phyloP scores from a whole-genome alignment of 1,140 invertebrate species.

The Zophobas morio region DNA sequence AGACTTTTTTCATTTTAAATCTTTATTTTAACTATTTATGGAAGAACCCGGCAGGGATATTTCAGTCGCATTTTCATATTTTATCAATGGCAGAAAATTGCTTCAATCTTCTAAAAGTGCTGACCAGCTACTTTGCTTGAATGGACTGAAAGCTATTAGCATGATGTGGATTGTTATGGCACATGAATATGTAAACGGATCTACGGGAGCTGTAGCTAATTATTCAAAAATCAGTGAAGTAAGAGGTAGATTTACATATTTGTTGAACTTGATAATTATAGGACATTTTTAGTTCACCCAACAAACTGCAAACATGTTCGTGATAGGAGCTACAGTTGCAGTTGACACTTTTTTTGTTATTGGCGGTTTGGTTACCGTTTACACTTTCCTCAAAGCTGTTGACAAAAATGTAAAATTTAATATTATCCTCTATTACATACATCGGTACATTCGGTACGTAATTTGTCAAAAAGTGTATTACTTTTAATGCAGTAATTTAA shows the following conservation, averaged over 20 bases:
- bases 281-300: constrained; percentile 59
- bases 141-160: constrained; percentile 71
- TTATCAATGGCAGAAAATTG: constrained; percentile 46
- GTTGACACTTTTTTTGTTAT: constrained; percentile 74
- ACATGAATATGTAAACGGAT: constrained; percentile 60
- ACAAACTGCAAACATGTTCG: constrained; percentile 58
- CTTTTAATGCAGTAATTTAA: too few species aligned
- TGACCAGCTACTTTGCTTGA: constrained; percentile 68
- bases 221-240: neutral
- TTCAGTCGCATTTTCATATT: constrained; percentile 32
- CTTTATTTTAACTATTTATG: neutral
- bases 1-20: neutral
- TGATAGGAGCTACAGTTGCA: constrained; percentile 65
- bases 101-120: constrained; percentile 15
- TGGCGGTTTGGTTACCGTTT: constrained; percentile 75
- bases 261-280: constrained; percentile 48
- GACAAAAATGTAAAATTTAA: constrained; percentile 64
- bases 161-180: constrained; percentile 72
- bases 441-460: constrained; percentile 71
- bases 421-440: constrained; percentile 70
- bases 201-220: neutral
- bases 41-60: constrained; percentile 22
- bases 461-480: constrained; percentile 2
- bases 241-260: neutral
- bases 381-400: constrained; percentile 70